Evolutionary conservation across 2,113 vertebrate species (phyloP), one percentile per base, ranked within the genome.

Genomic region (Rhinichthys klamathensis): DNA sequence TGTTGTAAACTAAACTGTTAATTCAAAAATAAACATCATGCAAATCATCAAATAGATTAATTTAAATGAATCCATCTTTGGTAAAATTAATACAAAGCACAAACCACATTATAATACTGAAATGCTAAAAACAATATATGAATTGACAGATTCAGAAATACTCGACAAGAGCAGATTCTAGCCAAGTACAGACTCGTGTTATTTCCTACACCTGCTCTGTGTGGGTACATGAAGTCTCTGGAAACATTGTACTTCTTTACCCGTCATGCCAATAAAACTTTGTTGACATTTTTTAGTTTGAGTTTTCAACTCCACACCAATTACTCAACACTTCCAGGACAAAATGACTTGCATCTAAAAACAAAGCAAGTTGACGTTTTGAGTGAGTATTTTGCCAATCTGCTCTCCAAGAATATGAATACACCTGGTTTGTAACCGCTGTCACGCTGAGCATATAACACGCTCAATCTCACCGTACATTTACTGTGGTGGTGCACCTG

Each of bases 401-500:
- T 70, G 35, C 67, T 41, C 51, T 77, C 27, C 46, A 23, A 3
- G 15, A 58, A 12, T 12, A 23, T 78, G 18, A 23, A 78, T 32
- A 30, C 75, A 56, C 11, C 18, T 58, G 51, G 75, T 70, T 70
- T 41, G 54, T 23, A 56, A 56, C 6, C 18, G 18, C 51, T 56
- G 32, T 70, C 67, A 12, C 35, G 18, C 12, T 38, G 21, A 38
- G 18, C 18, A 41, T 23, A 38, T 23, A 23, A 70, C 67, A 41
- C 0, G 18, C 30, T 67, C 10, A 0, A n/a, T 60, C 30, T 58
- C 54, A 58, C 21, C 9, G 27, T 23, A 41, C 6, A 41, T 79
- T 79, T 79, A 41, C 32, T 25, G 23, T 61, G 10, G 32, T 41
- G n/a, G 32, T 61, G 77, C 77, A 61, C 77, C 76, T 61, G 76